These are phyloP conservation scores for Diaphora mendica DNA, from an alignment of 2,888 invertebrate genomes.

Conservation along the genomic window DNA sequence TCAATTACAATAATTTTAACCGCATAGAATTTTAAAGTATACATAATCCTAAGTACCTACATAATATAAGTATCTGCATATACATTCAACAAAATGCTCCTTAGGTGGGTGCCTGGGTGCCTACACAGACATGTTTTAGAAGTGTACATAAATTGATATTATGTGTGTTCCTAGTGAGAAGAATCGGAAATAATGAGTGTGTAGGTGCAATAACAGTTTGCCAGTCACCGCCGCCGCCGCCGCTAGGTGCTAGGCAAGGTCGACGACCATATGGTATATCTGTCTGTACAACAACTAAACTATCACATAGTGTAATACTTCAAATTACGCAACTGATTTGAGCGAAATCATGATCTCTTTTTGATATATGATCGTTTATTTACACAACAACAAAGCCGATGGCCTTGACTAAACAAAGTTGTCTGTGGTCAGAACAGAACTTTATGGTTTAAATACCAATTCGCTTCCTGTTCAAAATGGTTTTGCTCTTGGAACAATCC, in stretches of 20 bases:
- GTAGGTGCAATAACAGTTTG: constrained; percentile 71
- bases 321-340: constrained; percentile 57
- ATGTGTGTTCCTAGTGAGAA: constrained; percentile 47
- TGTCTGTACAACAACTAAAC: constrained; percentile 52
- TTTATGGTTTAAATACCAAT: constrained; percentile 24
- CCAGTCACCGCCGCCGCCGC: constrained; percentile 64
- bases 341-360: constrained; percentile 49
- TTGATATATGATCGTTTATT: constrained; percentile 42
- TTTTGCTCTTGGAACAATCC: constrained; percentile 59
- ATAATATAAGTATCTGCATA: constrained; percentile 19
- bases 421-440: constrained; percentile 26
- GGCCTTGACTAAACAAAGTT: constrained; percentile 46
- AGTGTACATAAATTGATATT: constrained; percentile 33
- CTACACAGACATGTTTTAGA: constrained; percentile 32
- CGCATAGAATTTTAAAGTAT: constrained; percentile 54
- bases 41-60: constrained; percentile 37
- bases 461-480: constrained; percentile 62
- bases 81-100: constrained; percentile 27
- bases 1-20: constrained; percentile 29
- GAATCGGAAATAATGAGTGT: constrained; percentile 64
- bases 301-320: constrained; percentile 53
- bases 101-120: constrained; percentile 18
- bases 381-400: constrained; percentile 20
- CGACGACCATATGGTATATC: constrained; percentile 78
- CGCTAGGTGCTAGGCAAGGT: constrained; percentile 71